Evolutionary conservation across 2,797 vertebrate genomes (phyloP), one percentile per base, ranked within the genome.

Genomic region (Lutjanus campechanus): DNA sequence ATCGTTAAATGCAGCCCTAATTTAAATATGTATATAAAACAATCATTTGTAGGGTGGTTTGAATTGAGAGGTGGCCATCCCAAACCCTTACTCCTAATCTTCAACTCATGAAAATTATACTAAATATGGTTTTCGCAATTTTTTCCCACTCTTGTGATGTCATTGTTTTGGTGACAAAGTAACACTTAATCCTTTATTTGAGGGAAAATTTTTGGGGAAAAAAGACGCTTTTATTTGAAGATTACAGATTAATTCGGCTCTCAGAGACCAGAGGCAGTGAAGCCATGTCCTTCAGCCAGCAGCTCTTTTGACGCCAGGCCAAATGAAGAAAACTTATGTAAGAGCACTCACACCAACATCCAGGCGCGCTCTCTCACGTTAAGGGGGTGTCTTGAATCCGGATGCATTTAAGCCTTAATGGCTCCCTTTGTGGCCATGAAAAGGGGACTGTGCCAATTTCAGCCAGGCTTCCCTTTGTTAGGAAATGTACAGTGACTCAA

Each of bases 401-500:
- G 83, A 86, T 61, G 63, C 49, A 67, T 84, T 84, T 40, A 71
- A 77, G 49, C 72, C 73, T 88, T 76, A 79, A 82, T 73, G 47
- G 80, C 11, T 68, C 72, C 61, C 79, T 77, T 68, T 89, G 77
- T 77, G 71, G 40, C 66, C 69, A 66, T 78, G 56, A 84, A 81
- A 77, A 59, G n/a, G 29, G 49, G 46, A 64, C 54, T 55, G 60
- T 76, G 73, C 69, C 66, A 68, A 49, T 64, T 74, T 74, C 62
- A 69, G 76, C 60, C 76, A 76, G 47, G 59, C 73, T 55, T 54
- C 60, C 61, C 65, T 69, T 81, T 84, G 67, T 76, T 66, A 25
- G 67, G 12, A 68, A 88, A 78, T 73, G 22, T 73, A 78, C 68
- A 77, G 78, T 82, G 82, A 85, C 84, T 89, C 79, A 77, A 86